Percentiles rank a stretch among this genome's conserved stretches.
These are phyloP conservation scores for Vultur gryphus DNA, from an alignment of 2,797 vertebrate species.

Conservation along the genomic window DNA sequence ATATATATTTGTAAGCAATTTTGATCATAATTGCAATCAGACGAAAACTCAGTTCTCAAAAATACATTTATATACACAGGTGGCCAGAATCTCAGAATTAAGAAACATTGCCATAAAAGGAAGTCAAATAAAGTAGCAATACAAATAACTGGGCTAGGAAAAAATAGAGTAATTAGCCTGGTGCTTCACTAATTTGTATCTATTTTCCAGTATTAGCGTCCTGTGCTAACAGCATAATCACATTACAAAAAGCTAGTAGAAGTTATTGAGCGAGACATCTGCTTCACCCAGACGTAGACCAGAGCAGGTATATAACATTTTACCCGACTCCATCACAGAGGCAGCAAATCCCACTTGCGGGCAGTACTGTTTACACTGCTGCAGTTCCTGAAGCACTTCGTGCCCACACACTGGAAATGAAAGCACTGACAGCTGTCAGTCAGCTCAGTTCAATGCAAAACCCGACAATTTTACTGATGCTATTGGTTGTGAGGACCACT, in stretches of 20 bases:
- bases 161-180: not conserved
- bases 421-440: not conserved
- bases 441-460: not conserved
- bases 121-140: not conserved
- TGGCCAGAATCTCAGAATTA: not conserved
- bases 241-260: not conserved
- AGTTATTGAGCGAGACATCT: not conserved
- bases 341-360: not conserved
- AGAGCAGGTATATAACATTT: not conserved
- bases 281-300: not conserved
- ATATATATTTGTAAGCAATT: not conserved
- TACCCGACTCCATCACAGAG: not conserved
- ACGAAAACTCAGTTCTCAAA: not conserved
- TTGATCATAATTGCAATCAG: not conserved
- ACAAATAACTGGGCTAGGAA: not conserved
- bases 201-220: not conserved
- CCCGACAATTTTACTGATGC: not conserved
- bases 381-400: accelerated
- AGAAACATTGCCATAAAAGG: not conserved
- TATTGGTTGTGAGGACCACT: not conserved
- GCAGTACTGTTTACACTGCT: not conserved
- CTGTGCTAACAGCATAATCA: not conserved
- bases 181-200: not conserved
- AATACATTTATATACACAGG: not conserved
- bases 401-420: not conserved